phyloP scores from a whole-genome alignment of 2,888 invertebrate species.

The Limnephilus auricula region DNA sequence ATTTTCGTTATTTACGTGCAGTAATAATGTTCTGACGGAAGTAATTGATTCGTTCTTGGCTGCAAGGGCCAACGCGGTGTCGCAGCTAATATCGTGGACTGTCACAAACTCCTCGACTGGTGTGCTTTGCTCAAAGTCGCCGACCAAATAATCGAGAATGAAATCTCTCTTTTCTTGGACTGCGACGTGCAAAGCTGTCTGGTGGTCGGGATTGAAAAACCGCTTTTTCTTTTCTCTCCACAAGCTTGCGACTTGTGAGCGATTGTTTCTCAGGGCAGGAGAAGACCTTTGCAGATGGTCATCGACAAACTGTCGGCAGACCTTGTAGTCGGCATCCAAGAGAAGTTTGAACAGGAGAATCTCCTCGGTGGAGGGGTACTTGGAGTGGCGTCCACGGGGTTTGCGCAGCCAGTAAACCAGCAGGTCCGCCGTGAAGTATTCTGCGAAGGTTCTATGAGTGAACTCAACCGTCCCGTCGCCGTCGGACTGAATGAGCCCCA shows the following conservation, averaged over 20 bases:
- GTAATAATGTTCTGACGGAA: neutral
- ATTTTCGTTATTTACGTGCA: neutral
- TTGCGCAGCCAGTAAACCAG: neutral
- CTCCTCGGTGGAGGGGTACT: neutral
- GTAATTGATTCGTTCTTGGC: neutral
- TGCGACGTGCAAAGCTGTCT: conserved; percentile 37
- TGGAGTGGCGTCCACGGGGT: neutral
- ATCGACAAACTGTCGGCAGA: neutral
- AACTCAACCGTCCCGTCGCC: neutral
- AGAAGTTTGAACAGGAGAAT: neutral
- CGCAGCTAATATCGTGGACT: neutral
- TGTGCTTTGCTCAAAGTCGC: neutral
- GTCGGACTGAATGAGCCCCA: neutral
- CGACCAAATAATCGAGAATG: neutral
- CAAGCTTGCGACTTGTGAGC: neutral
- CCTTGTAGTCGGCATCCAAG: neutral
- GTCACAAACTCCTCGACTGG: neutral
- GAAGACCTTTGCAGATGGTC: neutral
- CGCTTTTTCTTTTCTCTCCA: neutral
- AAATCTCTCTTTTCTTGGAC: neutral
- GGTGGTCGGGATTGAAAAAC: neutral
- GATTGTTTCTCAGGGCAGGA: neutral
- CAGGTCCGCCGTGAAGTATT: conserved; percentile 3
- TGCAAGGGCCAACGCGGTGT: conserved; percentile 10
- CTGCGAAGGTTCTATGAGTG: conserved; percentile 21